Base-by-base conservation (phyloP, 2,888 invertebrate species). In the Amiota mariae region DNA sequence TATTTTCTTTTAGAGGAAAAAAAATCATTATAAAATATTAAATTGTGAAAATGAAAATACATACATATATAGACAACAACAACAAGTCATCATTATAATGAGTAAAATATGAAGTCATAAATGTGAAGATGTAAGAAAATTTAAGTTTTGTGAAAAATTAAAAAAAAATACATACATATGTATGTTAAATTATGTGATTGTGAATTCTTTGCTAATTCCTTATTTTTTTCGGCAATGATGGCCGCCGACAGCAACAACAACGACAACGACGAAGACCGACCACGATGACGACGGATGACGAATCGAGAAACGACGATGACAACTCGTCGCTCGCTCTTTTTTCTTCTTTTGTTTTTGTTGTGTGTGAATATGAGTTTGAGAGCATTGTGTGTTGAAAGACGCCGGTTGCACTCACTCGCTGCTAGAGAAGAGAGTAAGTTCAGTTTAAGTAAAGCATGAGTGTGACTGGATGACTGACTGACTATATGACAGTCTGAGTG, bases 231-330 rank as follows among this genome's bases (percentile, higher is more conserved):
- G 61, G 61, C 61, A 63, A 63, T n/a, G 54, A 36, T 36, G 57
- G 57, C 57, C 15, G 18, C 15, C 57, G 8, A 15, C 13, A 20
- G 54, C 70, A 72, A 54, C 68, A 73, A n/a, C 76, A 68, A 66
- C 78, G 75, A 74, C 73, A 18, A 59, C 77, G 78, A 79, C 79
- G 80, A 79, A 79, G 76, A 79, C 79, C 80, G 79, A 78, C 75
- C 75, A 73, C 73, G 73, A 74, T 72, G 72, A 77, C 74, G 76
- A 36, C 36, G 36, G 74, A 75, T 75, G 76, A 79, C 72, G 76
- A 83, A 80, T 79, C 80, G 80, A 82, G 82, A 80, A 79, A 81
- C 80, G 78, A 80, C 77, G 75, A 78, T 77, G 11, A 13, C 61
- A 51, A n/a, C 48, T 18, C 49, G 59, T 48, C 6, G 6, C 36